phyloP scores from a whole-genome alignment of 2,797 vertebrate species.

The Urocyon cinereoargenteus region DNA sequence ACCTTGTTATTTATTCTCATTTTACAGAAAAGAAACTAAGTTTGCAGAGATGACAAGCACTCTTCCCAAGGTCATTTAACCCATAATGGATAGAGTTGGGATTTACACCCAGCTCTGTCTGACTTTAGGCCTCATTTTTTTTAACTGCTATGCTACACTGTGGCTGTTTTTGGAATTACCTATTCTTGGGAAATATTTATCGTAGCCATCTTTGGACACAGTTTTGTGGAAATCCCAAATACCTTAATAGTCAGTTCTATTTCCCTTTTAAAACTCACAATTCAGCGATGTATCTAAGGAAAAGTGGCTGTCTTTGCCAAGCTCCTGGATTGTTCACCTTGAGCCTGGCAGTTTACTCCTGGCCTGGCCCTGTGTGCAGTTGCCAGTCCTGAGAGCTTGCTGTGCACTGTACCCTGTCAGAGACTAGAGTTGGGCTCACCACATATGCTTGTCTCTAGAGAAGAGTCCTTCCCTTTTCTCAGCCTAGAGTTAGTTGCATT shows the following conservation, averaged over 20 bases:
- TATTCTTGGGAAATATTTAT: constrained; percentile 68
- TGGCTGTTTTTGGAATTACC: constrained; percentile 50
- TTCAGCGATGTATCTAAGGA: constrained; percentile 59
- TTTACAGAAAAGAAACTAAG: constrained; percentile 48
- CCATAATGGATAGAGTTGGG: neutral
- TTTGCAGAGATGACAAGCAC: neutral
- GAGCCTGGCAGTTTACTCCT: constrained; percentile 26
- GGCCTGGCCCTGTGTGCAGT: neutral
- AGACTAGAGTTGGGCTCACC: neutral
- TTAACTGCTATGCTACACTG: neutral
- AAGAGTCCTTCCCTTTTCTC: neutral
- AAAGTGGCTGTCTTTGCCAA: constrained; percentile 48
- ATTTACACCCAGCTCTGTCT: constrained; percentile 1
- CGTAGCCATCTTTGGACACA: constrained; percentile 31
- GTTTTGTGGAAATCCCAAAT: constrained; percentile 75
- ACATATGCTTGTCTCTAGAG: neutral
- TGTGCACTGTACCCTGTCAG: neutral
- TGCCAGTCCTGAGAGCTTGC: neutral
- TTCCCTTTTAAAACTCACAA: constrained; percentile 64
- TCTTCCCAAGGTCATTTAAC: neutral
- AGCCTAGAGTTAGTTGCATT: neutral
- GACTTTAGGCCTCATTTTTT: constrained; percentile 34
- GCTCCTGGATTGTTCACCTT: neutral
- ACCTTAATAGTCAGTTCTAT: constrained; percentile 56
- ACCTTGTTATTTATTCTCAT: neutral